Conservation (phyloP, 2,888 invertebrate genomes). For the Cataglyphis altisquamis region DNA sequence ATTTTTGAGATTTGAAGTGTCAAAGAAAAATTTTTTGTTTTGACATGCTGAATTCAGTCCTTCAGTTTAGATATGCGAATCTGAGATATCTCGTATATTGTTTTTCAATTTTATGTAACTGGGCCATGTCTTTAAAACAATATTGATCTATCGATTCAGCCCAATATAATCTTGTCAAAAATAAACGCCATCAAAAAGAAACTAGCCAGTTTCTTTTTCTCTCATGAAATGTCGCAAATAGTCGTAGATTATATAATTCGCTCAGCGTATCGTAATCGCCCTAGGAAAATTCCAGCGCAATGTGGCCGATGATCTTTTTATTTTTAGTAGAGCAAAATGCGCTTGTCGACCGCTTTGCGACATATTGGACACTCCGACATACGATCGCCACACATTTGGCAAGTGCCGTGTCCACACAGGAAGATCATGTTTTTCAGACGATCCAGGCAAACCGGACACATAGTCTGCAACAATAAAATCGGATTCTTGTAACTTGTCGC, state of each 20-base stretch:
- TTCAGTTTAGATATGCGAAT: too few species aligned
- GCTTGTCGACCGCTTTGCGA: slow-evolving; percentile 97
- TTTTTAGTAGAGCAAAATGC: slow-evolving; percentile 94
- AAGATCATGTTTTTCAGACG: slow-evolving; percentile 99
- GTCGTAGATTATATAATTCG: slow-evolving; percentile 62
- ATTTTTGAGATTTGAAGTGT: too few species aligned
- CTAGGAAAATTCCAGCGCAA: slow-evolving; percentile 21
- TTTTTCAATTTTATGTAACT: slow-evolving; percentile 1
- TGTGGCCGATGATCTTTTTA: slow-evolving; percentile 26
- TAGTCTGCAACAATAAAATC: slow-evolving; percentile 91
- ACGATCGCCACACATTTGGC: slow-evolving; percentile 99
- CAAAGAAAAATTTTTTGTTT: too few species aligned
- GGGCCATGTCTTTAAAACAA: neutral
- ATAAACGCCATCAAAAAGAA: neutral
- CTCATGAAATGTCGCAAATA: slow-evolving; percentile 38
- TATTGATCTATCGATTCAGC: neutral
- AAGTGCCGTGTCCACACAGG: slow-evolving; percentile 98
- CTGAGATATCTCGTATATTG: neutral
- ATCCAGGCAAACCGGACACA: slow-evolving; percentile 99
- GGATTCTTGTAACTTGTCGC: neutral
- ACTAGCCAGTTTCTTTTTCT: slow-evolving; percentile 2
- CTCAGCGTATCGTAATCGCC: neutral
- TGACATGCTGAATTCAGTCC: too few species aligned
- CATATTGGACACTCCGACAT: slow-evolving; percentile 99
- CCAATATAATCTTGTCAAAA: neutral